These are phyloP conservation scores for Andrena camellia DNA, from an alignment of 2,888 invertebrate species.

Conservation along the genomic window DNA sequence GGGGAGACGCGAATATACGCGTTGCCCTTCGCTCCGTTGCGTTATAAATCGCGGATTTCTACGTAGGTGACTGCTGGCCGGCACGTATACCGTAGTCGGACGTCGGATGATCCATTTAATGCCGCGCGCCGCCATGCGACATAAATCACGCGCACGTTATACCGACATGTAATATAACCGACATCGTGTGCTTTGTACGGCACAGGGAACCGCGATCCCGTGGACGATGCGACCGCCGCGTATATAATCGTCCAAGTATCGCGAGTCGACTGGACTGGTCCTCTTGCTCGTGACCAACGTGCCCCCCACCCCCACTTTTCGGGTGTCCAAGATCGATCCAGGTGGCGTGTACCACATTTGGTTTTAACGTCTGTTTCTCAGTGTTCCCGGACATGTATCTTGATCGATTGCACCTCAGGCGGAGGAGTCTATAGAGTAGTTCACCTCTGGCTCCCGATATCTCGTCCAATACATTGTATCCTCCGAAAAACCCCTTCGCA, in stretches of 20 bases:
- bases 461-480: no score
- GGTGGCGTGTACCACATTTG: no score
- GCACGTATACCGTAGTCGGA: constrained; percentile 71
- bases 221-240: constrained; percentile 34
- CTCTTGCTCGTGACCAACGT: neutral
- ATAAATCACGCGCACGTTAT: constrained; percentile 76
- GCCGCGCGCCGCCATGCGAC: constrained; percentile 72
- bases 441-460: no score
- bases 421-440: no score
- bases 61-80: constrained; percentile 72
- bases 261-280: neutral
- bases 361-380: no score
- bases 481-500: no score
- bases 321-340: no score
- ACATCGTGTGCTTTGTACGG: constrained; percentile 70
- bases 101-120: constrained; percentile 77
- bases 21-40: constrained; percentile 67
- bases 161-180: constrained; percentile 77
- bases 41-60: constrained; percentile 78
- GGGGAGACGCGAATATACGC: constrained; percentile 60
- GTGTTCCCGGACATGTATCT: no score
- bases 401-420: no score
- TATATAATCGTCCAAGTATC: constrained; percentile 19
- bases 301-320: neutral
- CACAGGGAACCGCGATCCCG: constrained; percentile 45